Base-by-base conservation (phyloP, 2,888 invertebrate genomes). In the Phlogophora meticulosa region DNA sequence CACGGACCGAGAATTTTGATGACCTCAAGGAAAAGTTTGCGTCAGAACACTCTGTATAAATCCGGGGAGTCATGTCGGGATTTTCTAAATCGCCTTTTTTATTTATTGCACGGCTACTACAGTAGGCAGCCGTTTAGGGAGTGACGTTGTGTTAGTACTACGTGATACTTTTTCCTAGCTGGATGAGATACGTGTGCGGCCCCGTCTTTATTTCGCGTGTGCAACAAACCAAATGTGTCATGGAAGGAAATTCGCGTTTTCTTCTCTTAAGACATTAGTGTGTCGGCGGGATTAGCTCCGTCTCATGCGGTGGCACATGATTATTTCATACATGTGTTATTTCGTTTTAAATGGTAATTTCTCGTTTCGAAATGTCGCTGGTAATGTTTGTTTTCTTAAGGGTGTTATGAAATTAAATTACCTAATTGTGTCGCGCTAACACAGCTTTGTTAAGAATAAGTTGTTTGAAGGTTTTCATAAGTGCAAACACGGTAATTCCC, bases 61-160 rank as follows among this genome's bases (percentile, higher is more conserved):
- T 94, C 93, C 93, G 90, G 81, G 87, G 90, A 93, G 92, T 93
- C 94, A 93, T 93, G 94, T 93, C 87, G 90, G 93, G 93, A 93
- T 94, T 94, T 94, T 88, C 90, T 93, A 93, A 94, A 94, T 94
- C 93, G 92, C 88, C 92, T 89, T 91, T 93, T 94, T 94, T 94
- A 94, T 94, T 94, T 94, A 94, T 94, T 92, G 90, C 92, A 84
- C 83, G 88, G 87, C 90, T 87, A 90, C 85, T 90, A 89, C 87
- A 87, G 87, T 87, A 90, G 89, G 89, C 90, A 87, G 88, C 90
- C 92, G 91, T 92, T 93, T 92, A 92, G 88, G 86, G 76, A 88
- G 88, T 88, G 89, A 92, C 90, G 90, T 88, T 86, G 88, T 90
- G 89, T 89, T 88, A 86, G 86, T 83, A 78, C 76, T 87, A 91